Conservation (phyloP, 2,888 invertebrate species). For the Oligia fasciuncula region DNA sequence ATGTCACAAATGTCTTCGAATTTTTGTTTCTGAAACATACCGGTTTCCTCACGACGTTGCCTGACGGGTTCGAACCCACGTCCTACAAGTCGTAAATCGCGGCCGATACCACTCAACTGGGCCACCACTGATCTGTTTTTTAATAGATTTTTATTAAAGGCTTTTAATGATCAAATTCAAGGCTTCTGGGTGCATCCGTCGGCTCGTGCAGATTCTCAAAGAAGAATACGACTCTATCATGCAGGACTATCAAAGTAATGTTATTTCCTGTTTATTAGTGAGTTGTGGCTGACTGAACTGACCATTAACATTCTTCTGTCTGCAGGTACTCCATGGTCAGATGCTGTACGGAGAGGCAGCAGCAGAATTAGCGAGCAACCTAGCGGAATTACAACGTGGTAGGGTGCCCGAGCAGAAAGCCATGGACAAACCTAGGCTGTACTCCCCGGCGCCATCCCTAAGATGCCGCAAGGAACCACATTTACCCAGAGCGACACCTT, state of each 20-base stretch:
- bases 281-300: slow-evolving; percentile 19
- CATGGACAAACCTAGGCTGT: slow-evolving; percentile 77
- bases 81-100: too few species aligned
- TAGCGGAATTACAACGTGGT: slow-evolving; percentile 81
- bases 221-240: slow-evolving; percentile 16
- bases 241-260: slow-evolving; percentile 23
- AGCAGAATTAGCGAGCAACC: slow-evolving; percentile 79
- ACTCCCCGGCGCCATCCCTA: slow-evolving; percentile 69
- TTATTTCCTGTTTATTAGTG: neutral
- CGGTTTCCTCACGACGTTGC: too few species aligned
- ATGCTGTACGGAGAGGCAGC: slow-evolving; percentile 83
- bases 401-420: slow-evolving; percentile 71
- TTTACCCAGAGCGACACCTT: slow-evolving; percentile 73
- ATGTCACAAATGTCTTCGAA: too few species aligned
- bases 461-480: slow-evolving; percentile 79
- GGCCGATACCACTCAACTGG: too few species aligned
- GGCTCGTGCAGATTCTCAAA: neutral
- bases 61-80: too few species aligned
- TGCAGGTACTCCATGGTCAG: slow-evolving; percentile 81
- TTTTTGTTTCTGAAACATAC: too few species aligned
- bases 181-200: neutral
- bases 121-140: too few species aligned
- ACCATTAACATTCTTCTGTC: slow-evolving; percentile 30
- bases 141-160: neutral
- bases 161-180: neutral